These are phyloP conservation scores for Drosophila azteca DNA, from an alignment of 1,140 invertebrate species.

Conservation along the genomic window DNA sequence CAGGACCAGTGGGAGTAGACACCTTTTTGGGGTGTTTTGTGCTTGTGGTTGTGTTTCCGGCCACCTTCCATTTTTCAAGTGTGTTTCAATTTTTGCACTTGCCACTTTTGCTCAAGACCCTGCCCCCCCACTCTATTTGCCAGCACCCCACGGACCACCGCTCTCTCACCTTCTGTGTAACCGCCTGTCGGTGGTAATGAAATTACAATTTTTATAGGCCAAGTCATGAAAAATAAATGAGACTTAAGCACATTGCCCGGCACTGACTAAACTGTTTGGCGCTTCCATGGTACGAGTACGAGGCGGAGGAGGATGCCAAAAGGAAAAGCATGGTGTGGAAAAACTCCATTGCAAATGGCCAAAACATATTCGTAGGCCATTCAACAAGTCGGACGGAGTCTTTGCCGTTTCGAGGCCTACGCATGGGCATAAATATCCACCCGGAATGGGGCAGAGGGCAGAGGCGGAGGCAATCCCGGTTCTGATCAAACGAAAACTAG, in stretches of 20 bases:
- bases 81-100: conserved; percentile 74
- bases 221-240: conserved; percentile 82
- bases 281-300: not conserved
- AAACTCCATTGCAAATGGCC: not conserved
- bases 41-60: conserved; percentile 44
- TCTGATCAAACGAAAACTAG: conserved; percentile 38
- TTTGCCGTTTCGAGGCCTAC: conserved; percentile 35
- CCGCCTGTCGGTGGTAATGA: conserved; percentile 73
- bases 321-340: not conserved
- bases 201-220: conserved; percentile 81
- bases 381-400: conserved; percentile 57
- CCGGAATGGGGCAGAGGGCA: not conserved
- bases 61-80: conserved; percentile 74
- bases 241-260: conserved; percentile 74
- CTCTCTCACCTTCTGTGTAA: conserved; percentile 30
- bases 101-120: conserved; percentile 10
- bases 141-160: not conserved
- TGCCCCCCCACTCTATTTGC: conserved; percentile 11
- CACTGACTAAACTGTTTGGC: conserved; percentile 45
- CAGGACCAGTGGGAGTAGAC: not conserved
- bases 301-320: too few relatives aligned
- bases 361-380: conserved; percentile 40
- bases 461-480: conserved; percentile 16
- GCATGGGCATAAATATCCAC: conserved; percentile 68
- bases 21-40: conserved; percentile 29